Evolutionary conservation across 2,113 vertebrate species (phyloP), one percentile per base, ranked within the genome.

Genomic region (Micronycteris hirsuta): DNA sequence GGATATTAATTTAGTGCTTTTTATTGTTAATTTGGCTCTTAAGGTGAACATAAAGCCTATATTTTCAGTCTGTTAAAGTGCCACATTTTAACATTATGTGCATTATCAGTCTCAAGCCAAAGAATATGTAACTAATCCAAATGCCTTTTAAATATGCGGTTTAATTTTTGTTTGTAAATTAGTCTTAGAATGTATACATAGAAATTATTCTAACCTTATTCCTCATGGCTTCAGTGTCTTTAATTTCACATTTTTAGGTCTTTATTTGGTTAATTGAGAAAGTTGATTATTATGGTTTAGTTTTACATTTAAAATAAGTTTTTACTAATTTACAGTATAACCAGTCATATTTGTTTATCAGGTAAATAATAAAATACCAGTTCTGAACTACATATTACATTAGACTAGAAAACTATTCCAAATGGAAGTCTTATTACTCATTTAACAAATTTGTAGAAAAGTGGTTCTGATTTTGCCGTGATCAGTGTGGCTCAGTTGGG

Each of bases 371-470:
- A 93, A 76, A 92, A 88, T 67, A 84, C 19, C 33, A 70, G 15
- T 93, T 93, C 77, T 82, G 33, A 95, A 13, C n/a, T 91, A 38
- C 28, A 43, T 94, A 52, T 63, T 91, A 45, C 16, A 36, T 78
- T 94, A 70, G 10, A 58, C 22, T 70, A 70, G 58, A 93, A 90
- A 93, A 41, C 89, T 85, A 45, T 52, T 83, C 33, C 33, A 89
- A 19, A 16, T 58, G 54, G 7, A 93, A 95, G 41, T 86, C n/a
- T 94, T 45, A 61, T 43, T 84, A 43, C 13, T 49, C 14, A 61
- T 73, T 88, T 91, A 86, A 65, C 6, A 36, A 91, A 54, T 91
- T 89, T 96, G 54, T 47, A 80, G 38, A 80, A 97, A 92, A 90
- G 2, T 92, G 24, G 36, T 78, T 89, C 94, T 52, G 17, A n/a